Conservation (phyloP, 1,140 invertebrate genomes). For the Drosophila parabipectinata region DNA sequence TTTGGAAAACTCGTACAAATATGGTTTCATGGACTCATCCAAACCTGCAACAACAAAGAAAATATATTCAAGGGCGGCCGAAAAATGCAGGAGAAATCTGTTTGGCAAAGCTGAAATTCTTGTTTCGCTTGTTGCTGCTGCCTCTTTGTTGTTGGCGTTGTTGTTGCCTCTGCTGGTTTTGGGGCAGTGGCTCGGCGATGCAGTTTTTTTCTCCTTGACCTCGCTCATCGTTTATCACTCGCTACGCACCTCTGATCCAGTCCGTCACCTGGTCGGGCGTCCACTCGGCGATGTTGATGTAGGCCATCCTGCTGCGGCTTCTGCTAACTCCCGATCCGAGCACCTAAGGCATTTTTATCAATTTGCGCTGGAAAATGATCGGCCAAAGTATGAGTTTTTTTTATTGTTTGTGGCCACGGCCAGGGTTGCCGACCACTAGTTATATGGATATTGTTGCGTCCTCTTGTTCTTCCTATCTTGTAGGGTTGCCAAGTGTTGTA, state of each 20-base stretch:
- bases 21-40: conserved; percentile 91
- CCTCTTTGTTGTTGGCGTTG: conserved; percentile 11
- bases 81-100: conserved; percentile 23
- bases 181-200: conserved; percentile 52
- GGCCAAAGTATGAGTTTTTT: conserved; percentile 46
- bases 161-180: conserved; percentile 36
- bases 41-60: conserved; percentile 86
- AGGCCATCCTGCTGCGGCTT: conserved; percentile 87
- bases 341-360: conserved; percentile 54
- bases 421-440: conserved; percentile 36
- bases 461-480: not conserved
- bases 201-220: conserved; percentile 77
- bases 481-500: not conserved
- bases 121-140: conserved; percentile 29
- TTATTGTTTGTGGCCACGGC: conserved; percentile 24
- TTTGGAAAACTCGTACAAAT: conserved; percentile 92
- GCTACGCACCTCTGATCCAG: conserved; percentile 92
- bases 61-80: not conserved
- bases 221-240: conserved; percentile 31
- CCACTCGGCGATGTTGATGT: conserved; percentile 96
- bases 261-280: conserved; percentile 96
- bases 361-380: conserved; percentile 51
- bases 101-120: conserved; percentile 31
- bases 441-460: conserved; percentile 49
- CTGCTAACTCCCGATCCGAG: conserved; percentile 30